Evolutionary conservation across 2,888 invertebrate genomes (phyloP).

Genomic region (Aphelenchoides bicaudatus): DNA sequence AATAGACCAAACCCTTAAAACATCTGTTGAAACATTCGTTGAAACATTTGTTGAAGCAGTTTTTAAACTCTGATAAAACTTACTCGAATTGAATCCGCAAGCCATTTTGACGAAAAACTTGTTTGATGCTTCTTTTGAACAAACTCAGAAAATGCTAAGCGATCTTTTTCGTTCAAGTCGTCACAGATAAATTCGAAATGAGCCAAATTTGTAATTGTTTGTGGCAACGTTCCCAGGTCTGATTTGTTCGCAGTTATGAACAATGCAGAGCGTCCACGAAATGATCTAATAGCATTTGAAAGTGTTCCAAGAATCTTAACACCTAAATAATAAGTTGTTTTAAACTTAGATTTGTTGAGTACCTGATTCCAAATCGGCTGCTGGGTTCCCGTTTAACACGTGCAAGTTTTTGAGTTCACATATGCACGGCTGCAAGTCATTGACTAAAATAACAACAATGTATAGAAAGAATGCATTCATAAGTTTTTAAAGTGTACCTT

Average conservation of each 20-base stretch:
- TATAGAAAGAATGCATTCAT: background rate
- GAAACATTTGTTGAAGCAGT: background rate
- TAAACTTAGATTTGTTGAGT: constrained; percentile 9
- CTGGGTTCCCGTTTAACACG: constrained; percentile 14
- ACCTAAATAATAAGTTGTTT: no score
- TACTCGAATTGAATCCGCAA: constrained; percentile 21
- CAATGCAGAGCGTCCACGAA: constrained; percentile 28
- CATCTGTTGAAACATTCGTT: background rate
- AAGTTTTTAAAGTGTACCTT: constrained; percentile 17
- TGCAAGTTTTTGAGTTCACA: constrained; percentile 17
- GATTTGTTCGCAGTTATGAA: constrained; percentile 37
- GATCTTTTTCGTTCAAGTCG: constrained; percentile 33
- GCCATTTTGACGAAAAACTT: background rate
- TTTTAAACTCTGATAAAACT: background rate
- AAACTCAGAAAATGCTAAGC: constrained; percentile 29
- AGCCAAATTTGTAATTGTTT: constrained; percentile 25
- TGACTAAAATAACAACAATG: constrained; percentile 11
- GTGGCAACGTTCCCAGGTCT: constrained; percentile 29
- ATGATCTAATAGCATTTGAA: constrained; percentile 11
- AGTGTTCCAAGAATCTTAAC: constrained; percentile 32
- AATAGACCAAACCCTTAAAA: constrained; percentile 47
- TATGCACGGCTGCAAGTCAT: constrained; percentile 22
- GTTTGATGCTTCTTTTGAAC: background rate
- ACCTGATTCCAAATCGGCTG: constrained; percentile 18
- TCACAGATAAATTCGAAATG: constrained; percentile 27